A percentile compares a stretch with the other conserved stretches of the same genome.
Evolutionary conservation across 2,113 vertebrate genomes (phyloP).

Genomic region (Trochalopteron elliotii): DNA sequence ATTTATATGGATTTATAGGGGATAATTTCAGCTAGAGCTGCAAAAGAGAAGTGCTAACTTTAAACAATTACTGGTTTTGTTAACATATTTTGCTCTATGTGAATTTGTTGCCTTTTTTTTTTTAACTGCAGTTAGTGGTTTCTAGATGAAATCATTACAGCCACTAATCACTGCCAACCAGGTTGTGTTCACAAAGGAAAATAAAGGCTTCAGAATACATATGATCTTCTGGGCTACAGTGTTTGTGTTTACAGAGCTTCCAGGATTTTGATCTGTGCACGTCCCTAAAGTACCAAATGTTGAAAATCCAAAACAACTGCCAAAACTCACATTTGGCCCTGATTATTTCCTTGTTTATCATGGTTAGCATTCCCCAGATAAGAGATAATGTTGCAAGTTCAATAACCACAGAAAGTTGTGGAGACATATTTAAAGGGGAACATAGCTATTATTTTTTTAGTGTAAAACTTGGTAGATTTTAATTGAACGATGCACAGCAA

Average conservation of each 20-base stretch:
- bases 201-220: background rate
- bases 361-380: constrained; percentile 50
- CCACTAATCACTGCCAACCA: background rate
- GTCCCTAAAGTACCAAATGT: background rate
- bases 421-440: background rate
- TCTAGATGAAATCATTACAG: background rate
- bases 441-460: background rate
- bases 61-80: background rate
- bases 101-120: background rate
- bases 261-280: constrained; percentile 13
- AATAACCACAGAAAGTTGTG: constrained; percentile 23
- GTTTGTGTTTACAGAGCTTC: constrained; percentile 25
- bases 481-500: background rate
- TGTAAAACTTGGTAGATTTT: background rate
- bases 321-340: constrained; percentile 55
- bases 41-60: background rate
- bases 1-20: background rate
- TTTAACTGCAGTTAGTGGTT: background rate
- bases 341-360: constrained; percentile 56
- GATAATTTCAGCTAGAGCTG: background rate
- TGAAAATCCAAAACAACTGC: constrained; percentile 44
- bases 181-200: constrained; percentile 14
- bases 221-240: background rate
- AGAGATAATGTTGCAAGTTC: constrained; percentile 21
- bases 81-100: background rate